A percentile compares a stretch with the other conserved stretches of the same genome.
These are phyloP conservation scores for Lampropteryx suffumata DNA, from an alignment of 2,888 invertebrate species.

Conservation along the genomic window DNA sequence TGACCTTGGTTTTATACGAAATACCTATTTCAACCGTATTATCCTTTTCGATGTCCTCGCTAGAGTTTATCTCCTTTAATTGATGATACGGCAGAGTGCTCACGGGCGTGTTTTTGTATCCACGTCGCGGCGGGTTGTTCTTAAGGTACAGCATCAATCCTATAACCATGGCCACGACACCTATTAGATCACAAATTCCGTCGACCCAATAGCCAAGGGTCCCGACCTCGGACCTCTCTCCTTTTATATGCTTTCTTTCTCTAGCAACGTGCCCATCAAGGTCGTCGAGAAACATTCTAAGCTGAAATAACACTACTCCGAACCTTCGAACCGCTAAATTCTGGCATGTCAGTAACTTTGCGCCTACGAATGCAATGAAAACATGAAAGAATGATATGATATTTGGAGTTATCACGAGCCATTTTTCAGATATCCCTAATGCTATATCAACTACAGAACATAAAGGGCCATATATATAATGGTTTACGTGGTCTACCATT, in stretches of 20 bases:
- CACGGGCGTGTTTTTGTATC: conserved; percentile 85
- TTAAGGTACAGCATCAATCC: conserved; percentile 87
- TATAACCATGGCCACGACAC: conserved; percentile 87
- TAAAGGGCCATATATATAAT: conserved; percentile 91
- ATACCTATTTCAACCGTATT: conserved; percentile 76
- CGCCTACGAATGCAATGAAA: conserved; percentile 88
- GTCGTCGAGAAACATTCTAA: conserved; percentile 92
- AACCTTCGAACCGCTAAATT: conserved; percentile 87
- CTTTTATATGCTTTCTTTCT: conserved; percentile 87
- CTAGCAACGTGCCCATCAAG: conserved; percentile 94
- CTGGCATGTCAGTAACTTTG: conserved; percentile 88
- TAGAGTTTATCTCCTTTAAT: conserved; percentile 67
- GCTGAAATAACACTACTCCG: conserved; percentile 90
- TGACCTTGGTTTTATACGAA: conserved; percentile 86
- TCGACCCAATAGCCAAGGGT: conserved; percentile 92
- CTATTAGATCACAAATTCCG: conserved; percentile 90
- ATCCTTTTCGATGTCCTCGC: conserved; percentile 74
- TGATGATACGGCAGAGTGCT: conserved; percentile 81
- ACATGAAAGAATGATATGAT: conserved; percentile 92
- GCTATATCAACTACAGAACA: conserved; percentile 88
- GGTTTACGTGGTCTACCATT: conserved; percentile 92
- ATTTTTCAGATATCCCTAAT: conserved; percentile 83
- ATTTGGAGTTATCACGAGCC: conserved; percentile 89
- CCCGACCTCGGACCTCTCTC: conserved; percentile 91
- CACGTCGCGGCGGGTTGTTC: conserved; percentile 88